phyloP scores from a whole-genome alignment of 1,140 invertebrate species.

The Cherax quadricarinatus region DNA sequence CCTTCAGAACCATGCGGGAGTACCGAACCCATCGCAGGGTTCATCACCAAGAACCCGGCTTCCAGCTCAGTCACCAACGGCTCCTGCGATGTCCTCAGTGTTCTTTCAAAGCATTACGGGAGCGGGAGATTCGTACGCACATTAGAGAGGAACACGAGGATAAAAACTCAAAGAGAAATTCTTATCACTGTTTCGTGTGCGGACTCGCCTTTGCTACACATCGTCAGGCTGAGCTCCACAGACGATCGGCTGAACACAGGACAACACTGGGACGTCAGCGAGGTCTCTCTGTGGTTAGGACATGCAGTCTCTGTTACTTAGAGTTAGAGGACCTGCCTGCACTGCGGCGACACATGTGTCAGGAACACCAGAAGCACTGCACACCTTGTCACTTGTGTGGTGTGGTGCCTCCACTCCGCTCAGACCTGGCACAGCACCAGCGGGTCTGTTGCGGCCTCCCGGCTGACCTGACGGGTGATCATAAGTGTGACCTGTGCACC shows the following conservation, averaged over 20 bases:
- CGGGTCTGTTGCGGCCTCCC: constrained; percentile 23
- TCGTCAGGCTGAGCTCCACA: constrained; percentile 35
- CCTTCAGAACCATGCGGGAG: constrained; percentile 46
- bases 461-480: constrained; percentile 19
- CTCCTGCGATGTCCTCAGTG: constrained; percentile 49
- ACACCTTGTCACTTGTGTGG: constrained; percentile 63
- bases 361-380: constrained; percentile 51
- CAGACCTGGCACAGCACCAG: constrained; percentile 61
- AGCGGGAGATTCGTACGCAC: constrained; percentile 56
- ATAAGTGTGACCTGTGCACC: constrained; percentile 58
- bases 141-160: constrained; percentile 41
- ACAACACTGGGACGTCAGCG: constrained; percentile 45
- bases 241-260: constrained; percentile 56
- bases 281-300: constrained; percentile 38
- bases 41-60: constrained; percentile 44
- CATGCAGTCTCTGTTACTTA: constrained; percentile 51
- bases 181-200: constrained; percentile 61
- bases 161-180: neutral
- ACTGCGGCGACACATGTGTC: constrained; percentile 52
- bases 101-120: constrained; percentile 29
- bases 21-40: constrained; percentile 48
- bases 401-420: constrained; percentile 46
- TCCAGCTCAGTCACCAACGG: constrained; percentile 44
- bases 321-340: constrained; percentile 51
- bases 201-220: constrained; percentile 50